Base-by-base conservation (phyloP, 1,140 invertebrate species). In the Magallana gigas region DNA sequence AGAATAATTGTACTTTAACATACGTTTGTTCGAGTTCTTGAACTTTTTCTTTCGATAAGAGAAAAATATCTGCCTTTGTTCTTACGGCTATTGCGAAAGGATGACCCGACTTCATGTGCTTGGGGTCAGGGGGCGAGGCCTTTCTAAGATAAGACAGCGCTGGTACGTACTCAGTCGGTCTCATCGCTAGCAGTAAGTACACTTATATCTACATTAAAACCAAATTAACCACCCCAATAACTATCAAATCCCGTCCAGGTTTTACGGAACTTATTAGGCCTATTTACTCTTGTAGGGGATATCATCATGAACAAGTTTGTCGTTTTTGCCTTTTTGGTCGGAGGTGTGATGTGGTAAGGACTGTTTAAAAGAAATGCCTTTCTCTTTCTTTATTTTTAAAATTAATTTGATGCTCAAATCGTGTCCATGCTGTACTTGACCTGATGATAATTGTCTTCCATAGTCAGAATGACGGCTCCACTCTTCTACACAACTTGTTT, bases 301-400 rank as follows among this genome's bases (percentile, higher is more conserved):
- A 9, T 23, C 64, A 71, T 23, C n/a, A 71, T 71, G 64, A 71
- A 71, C 64, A 71, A 71, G 64, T 8, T 71, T 8, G 29, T 71
- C 18, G 2, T 71, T 23, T 18, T 71, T 11, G 64, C 64, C 64
- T 71, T n/a, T 71, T 29, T 71, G n/a, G 64, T 71, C 4, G 64
- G 64, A 29, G 29, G 1, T 23, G 64, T 71, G 4, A 11, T 23
- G 18, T 71, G 64, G 64, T 71, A 71, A 71, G 64, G 9, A 2
- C 29, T 18, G 9, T 4, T 71, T 48, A 4, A 48, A 2, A 48
- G 36, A 48, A 48, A 48, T 48, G 3, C 36, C 36, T 23, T 23
- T 48, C 36, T 48, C 36, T 48, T 48, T 5, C 36, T 48, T 48
- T 48, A 48, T 48, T 2, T 48, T 48, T 48, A 4, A 23, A 2